phyloP scores from a whole-genome alignment of 2,888 invertebrate species.

The Automeris io region DNA sequence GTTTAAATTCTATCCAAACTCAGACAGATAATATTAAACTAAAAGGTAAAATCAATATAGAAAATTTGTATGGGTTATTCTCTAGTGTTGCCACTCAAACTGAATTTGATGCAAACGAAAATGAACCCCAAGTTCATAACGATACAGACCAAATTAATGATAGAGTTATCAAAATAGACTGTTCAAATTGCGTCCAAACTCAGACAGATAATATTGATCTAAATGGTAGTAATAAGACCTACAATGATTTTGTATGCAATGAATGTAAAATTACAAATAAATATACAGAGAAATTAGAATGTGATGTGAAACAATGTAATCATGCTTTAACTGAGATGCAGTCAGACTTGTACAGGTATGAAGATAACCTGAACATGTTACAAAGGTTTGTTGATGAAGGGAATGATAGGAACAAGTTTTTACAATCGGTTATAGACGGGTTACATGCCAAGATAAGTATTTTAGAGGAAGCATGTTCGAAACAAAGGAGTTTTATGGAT shows the following conservation, averaged over 20 bases:
- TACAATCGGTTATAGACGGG: constrained; percentile 32
- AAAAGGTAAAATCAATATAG: neutral
- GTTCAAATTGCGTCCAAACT: neutral
- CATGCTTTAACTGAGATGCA: constrained; percentile 33
- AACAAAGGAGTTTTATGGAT: constrained; percentile 34
- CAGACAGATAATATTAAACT: constrained; percentile 5
- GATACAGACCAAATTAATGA: neutral
- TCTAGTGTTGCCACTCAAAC: constrained; percentile 6
- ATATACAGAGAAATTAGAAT: constrained; percentile 38
- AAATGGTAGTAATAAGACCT: constrained; percentile 28
- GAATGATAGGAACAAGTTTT: constrained; percentile 33
- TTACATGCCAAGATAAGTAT: constrained; percentile 36
- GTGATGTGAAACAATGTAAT: constrained; percentile 29
- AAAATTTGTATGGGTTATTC: too few relatives aligned
- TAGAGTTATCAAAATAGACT: neutral
- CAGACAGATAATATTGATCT: constrained; percentile 24
- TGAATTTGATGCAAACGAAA: too few relatives aligned
- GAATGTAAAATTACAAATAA: constrained; percentile 38
- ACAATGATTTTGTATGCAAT: constrained; percentile 31
- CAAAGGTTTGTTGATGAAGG: constrained; percentile 39
- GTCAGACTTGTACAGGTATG: constrained; percentile 39
- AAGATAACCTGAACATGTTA: constrained; percentile 40
- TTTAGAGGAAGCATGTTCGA: constrained; percentile 36
- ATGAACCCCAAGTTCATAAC: too few relatives aligned
- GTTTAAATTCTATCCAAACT: constrained; percentile 4